phyloP scores from a whole-genome alignment of 2,888 invertebrate species.

The Brachycybe producta region DNA sequence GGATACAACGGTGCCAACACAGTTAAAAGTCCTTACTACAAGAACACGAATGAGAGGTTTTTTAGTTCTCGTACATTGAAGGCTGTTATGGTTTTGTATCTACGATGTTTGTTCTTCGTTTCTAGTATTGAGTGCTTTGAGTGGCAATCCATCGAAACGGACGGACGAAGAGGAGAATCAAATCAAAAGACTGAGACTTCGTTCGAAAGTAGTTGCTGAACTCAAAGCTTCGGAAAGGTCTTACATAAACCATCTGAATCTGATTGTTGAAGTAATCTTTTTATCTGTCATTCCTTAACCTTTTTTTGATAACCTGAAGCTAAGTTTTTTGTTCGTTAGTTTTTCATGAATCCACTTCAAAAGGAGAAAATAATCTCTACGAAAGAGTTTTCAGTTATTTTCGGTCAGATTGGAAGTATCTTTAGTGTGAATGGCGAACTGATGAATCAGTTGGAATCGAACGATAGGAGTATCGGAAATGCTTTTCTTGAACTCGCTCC shows the following conservation, averaged over 20 bases:
- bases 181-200: background rate
- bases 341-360: slow-evolving; percentile 31
- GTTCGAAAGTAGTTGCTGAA: background rate
- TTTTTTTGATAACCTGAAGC: too few relatives aligned
- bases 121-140: too few relatives aligned
- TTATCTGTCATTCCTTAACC: background rate
- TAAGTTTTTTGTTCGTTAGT: slow-evolving; percentile 24
- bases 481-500: slow-evolving; percentile 59
- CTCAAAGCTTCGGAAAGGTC: background rate
- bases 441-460: slow-evolving; percentile 28
- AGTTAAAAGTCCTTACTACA: too few relatives aligned
- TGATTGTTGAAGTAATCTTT: background rate
- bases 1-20: too few relatives aligned
- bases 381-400: slow-evolving; percentile 28
- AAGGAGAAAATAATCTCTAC: slow-evolving; percentile 29
- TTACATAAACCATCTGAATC: background rate
- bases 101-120: too few relatives aligned
- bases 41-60: too few relatives aligned
- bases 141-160: too few relatives aligned
- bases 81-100: too few relatives aligned
- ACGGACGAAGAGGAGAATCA: too few relatives aligned
- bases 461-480: slow-evolving; percentile 42
- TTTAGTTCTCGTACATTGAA: too few relatives aligned
- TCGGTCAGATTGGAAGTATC: slow-evolving; percentile 33
- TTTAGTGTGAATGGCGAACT: slow-evolving; percentile 37